Conservation (phyloP, 2,113 vertebrate genomes). For the Ploceus nigricollis region DNA sequence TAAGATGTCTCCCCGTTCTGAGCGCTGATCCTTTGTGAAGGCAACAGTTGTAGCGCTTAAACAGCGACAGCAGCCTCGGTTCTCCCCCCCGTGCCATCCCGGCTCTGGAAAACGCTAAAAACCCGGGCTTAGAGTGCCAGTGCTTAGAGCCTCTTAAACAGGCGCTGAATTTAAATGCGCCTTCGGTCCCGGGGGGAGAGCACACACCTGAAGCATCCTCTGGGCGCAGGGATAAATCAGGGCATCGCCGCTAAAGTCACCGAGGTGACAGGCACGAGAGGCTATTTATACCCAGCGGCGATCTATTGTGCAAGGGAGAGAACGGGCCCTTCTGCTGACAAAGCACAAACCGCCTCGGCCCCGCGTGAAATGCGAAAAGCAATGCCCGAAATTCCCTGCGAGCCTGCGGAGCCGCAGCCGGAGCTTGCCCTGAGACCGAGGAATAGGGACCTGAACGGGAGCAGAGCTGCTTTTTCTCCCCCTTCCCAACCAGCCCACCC, state of each 20-base stretch:
- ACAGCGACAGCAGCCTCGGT: not conserved
- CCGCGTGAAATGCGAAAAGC: not conserved
- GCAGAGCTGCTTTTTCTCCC: not conserved
- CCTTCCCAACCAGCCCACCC: not conserved
- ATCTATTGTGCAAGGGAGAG: not conserved
- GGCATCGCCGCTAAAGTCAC: not conserved
- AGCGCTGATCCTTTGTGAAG: slow-evolving; percentile 18
- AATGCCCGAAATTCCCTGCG: not conserved
- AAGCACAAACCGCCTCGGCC: not conserved
- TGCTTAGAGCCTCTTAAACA: not conserved
- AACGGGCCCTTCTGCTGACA: slow-evolving; percentile 43
- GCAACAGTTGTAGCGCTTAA: not conserved
- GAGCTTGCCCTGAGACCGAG: not conserved
- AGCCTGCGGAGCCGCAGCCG: accelerated
- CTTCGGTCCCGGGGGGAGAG: not conserved
- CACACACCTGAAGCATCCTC: slow-evolving; percentile 22
- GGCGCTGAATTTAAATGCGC: not conserved
- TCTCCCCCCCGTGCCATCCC: not conserved
- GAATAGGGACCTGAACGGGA: accelerated
- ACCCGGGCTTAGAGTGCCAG: accelerated
- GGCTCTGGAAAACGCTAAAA: not conserved
- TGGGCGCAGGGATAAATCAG: slow-evolving; percentile 12
- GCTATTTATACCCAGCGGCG: slow-evolving; percentile 29
- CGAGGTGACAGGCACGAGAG: slow-evolving; percentile 2
- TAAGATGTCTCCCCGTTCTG: slow-evolving; percentile 3